These are phyloP conservation scores for Sinonovacula constricta DNA, from an alignment of 1,140 invertebrate genomes.

Conservation along the genomic window DNA sequence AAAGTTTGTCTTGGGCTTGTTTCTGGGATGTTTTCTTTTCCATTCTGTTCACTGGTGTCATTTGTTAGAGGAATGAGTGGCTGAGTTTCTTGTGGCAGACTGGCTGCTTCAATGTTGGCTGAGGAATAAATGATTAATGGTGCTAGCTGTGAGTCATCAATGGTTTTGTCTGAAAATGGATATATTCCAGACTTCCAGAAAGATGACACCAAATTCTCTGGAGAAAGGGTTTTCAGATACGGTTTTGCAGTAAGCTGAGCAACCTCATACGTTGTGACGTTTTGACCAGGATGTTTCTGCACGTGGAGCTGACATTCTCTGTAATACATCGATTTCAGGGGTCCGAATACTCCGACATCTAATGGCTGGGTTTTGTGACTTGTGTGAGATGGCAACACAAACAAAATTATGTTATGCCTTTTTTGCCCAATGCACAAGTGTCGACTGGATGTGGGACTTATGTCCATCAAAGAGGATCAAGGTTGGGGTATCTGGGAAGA, in stretches of 20 bases:
- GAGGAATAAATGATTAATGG: slow-evolving; percentile 34
- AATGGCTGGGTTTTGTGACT: slow-evolving; percentile 51
- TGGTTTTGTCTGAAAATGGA: slow-evolving; percentile 22
- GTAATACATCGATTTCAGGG: slow-evolving; percentile 49
- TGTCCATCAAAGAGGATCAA: slow-evolving; percentile 79
- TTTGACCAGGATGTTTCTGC: background rate
- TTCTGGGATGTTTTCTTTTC: background rate
- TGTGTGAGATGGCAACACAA: slow-evolving; percentile 60
- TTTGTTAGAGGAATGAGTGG: background rate
- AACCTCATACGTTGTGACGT: slow-evolving; percentile 19
- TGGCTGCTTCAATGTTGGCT: too few relatives aligned
- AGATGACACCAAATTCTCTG: slow-evolving; percentile 35
- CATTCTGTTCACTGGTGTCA: background rate
- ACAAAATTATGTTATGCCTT: slow-evolving; percentile 43
- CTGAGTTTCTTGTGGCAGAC: too few relatives aligned
- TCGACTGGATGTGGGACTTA: slow-evolving; percentile 53
- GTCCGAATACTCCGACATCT: slow-evolving; percentile 53
- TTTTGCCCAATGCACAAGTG: slow-evolving; percentile 40
- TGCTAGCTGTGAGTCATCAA: background rate
- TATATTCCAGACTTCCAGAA: slow-evolving; percentile 47
- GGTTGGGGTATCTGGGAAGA: slow-evolving; percentile 62
- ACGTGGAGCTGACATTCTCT: slow-evolving; percentile 6
- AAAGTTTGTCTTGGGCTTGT: background rate
- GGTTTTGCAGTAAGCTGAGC: background rate
- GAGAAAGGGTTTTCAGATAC: slow-evolving; percentile 15